Base-by-base conservation (phyloP, 2,113 vertebrate genomes). In the Oreochromis tanganicae region DNA sequence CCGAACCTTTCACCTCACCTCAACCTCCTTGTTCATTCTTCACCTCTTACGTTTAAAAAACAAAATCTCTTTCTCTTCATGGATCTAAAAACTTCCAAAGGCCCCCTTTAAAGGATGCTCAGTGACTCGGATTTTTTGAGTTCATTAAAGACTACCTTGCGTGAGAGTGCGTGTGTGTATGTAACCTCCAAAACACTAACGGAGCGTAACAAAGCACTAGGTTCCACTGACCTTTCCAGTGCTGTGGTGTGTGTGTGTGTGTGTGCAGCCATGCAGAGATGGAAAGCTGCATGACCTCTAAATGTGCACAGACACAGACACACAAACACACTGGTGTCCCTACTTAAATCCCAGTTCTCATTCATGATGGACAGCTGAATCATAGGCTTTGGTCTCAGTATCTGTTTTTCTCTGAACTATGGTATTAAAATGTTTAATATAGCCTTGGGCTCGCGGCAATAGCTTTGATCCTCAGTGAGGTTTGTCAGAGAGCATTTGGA, bases 81-180 rank as follows among this genome's bases (percentile, higher is more conserved):
- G 14, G 59, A 86, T 85, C 81, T 85, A 17, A 86, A 84, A 90
- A 90, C 90, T 87, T 90, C 81, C 91, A 91, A 91, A 82, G 10
- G 11, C 9, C 59, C 48, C 79, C 57, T 86, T 56, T 79, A 79
- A 90, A 29, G 52, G 14, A 29, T 46, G 75, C 9, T 68, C 87
- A 82, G 2, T 1, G 85, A 89, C 48, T 87, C 80, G 43, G 50
- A 54, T 12, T 63, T 59, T 85, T 34, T 38, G 24, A 75, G 48
- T 84, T 84, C 50, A 84, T 73, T 32, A 43, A 84, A 56, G 52
- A 55, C 24, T 43, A 71, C 50, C 12, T 27, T 43, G 48, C 4
- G 32, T 54, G 36, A 73, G 63, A 63, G 79, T 56, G 83, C 21
- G 66, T 78, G 52, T 66, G 66, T 66, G 83, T 80, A 48, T 83